Percentiles rank a stretch among this genome's conserved stretches.
Evolutionary conservation across 2,797 vertebrate species (phyloP).

Genomic region (Atherinosoma microstoma): DNA sequence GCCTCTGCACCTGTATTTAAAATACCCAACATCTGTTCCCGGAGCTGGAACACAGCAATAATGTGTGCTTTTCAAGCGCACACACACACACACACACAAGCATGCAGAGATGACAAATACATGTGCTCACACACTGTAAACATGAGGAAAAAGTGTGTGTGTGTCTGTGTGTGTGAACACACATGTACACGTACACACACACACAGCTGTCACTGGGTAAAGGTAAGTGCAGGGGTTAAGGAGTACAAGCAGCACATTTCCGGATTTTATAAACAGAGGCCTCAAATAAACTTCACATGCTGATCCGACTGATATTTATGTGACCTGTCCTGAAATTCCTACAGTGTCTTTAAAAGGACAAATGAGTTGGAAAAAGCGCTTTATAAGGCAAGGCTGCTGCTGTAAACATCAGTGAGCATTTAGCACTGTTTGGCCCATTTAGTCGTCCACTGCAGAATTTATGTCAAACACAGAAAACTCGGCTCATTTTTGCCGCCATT

Average conservation of each 20-base stretch:
- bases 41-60: constrained; percentile 67
- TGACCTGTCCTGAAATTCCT: constrained; percentile 85
- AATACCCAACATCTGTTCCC: constrained; percentile 79
- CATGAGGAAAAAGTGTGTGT: constrained; percentile 24
- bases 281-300: constrained; percentile 85
- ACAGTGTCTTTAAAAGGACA: constrained; percentile 90
- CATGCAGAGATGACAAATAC: constrained; percentile 34
- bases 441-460: constrained; percentile 82
- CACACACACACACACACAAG: constrained; percentile 28
- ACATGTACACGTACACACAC: constrained; percentile 21
- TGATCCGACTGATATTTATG: constrained; percentile 90
- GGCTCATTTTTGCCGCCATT: constrained; percentile 28
- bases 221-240: constrained; percentile 75
- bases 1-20: constrained; percentile 83
- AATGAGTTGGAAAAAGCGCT: constrained; percentile 86
- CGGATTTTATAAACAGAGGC: constrained; percentile 88
- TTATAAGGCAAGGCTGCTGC: constrained; percentile 88
- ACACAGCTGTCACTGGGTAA: constrained; percentile 63
- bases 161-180: not conserved
- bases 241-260: constrained; percentile 80
- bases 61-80: constrained; percentile 63
- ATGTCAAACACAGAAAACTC: constrained; percentile 80
- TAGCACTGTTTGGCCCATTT: constrained; percentile 85
- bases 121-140: constrained; percentile 42
- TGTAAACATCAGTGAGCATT: constrained; percentile 88